Base-by-base conservation (phyloP, 1,140 invertebrate genomes). In the Brachionus sp. region DNA sequence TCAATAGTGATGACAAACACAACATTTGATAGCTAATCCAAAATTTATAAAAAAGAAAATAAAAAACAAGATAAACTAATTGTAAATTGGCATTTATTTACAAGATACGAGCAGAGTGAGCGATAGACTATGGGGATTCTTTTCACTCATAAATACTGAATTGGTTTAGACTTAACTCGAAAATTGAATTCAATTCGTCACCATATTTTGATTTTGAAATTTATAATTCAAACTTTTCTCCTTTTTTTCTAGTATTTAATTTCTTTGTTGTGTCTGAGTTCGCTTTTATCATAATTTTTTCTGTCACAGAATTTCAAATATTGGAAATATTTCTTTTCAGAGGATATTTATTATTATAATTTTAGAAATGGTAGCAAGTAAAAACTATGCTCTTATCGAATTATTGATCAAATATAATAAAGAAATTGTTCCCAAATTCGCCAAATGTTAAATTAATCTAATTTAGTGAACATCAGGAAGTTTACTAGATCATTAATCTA, bases 281-380 rank as follows among this genome's bases (percentile, higher is more conserved):
- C 4, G 6, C 37, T 39, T 70, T 39, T 70, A 37, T 70, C 66
- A 70, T 70, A 70, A 70, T 70, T 70, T 70, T 70, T 70, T 70
- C 66, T 42, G 66, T 70, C 66, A 70, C 66, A 70, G n/a, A 70
- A 70, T 70, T 70, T 70, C n/a, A 70, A 70, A 70, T 44, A 70
- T 70, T 70, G 66, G 35, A 37, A 39, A 16, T 39, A 42, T 16
- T 37, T 37, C n/a, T 19, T 42, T 39, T 42, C n/a, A n/a, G 0
- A 39, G 29, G 16, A 70, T 19, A 70, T 70, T 39, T 70, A 70
- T 70, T 70, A 70, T 70, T 70, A 70, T 70, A 70, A 70, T 70
- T 39, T 70, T 35, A 70, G 16, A n/a, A 42, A 70, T 70, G 16
- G n/a, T 35, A 70, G 16, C 37, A 19, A 12, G 66, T 6, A 57